A percentile compares a stretch with the other conserved stretches of the same genome.
Conservation (phyloP, 2,797 vertebrate species). For the Cuculus canorus region DNA sequence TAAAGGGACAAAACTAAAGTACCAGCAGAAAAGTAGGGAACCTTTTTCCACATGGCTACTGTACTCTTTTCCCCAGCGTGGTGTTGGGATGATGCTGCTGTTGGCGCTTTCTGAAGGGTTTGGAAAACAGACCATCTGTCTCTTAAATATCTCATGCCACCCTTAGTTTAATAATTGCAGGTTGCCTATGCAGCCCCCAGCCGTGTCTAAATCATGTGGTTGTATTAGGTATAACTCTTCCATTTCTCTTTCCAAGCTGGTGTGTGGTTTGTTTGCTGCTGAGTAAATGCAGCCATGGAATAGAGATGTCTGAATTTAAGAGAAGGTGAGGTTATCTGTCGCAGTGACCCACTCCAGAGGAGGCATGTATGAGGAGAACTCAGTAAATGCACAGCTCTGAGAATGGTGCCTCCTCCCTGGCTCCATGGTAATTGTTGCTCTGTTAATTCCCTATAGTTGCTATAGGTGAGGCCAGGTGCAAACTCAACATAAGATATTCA, state of each 20-base stretch:
- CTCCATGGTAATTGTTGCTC: not conserved
- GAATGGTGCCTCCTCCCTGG: not conserved
- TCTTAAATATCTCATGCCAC: not conserved
- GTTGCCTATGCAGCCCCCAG: not conserved
- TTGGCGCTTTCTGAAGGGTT: not conserved
- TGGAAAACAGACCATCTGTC: not conserved
- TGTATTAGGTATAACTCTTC: not conserved
- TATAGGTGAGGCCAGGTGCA: not conserved
- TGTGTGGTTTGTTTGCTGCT: not conserved
- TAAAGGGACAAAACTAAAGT: not conserved
- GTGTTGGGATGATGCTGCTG: not conserved
- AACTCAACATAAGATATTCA: not conserved
- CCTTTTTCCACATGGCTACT: not conserved
- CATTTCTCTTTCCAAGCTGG: not conserved
- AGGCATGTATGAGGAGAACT: not conserved
- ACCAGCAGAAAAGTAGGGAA: not conserved
- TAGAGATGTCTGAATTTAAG: not conserved
- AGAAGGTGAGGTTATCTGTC: not conserved
- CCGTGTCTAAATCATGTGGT: not conserved
- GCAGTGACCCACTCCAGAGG: not conserved
- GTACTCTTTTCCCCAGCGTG: rapidly evolving
- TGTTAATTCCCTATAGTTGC: not conserved
- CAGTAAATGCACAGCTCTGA: not conserved
- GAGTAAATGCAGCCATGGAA: not conserved
- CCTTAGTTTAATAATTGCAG: not conserved